Evolutionary conservation across 1,140 invertebrate species (phyloP).

Genomic region (Alviniconcha marisindica): DNA sequence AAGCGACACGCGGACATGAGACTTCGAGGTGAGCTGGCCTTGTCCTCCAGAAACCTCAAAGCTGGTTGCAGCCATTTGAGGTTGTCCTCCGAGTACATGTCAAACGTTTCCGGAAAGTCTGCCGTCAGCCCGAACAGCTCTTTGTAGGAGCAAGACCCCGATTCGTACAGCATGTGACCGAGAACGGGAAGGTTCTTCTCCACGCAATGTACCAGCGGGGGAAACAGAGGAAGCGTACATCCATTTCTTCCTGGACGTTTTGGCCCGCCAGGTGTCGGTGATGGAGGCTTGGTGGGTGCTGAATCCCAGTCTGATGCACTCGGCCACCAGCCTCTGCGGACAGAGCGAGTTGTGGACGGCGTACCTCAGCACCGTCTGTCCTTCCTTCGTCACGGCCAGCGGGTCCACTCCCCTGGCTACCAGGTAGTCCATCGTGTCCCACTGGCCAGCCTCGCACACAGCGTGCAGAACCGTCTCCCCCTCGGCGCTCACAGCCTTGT

Average conservation of each 20-base stretch:
- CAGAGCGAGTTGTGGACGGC: not conserved
- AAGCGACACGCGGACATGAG: slow-evolving; percentile 3
- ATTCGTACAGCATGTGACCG: not conserved
- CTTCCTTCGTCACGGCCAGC: not conserved
- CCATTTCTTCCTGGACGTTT: not conserved
- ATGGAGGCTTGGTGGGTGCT: not conserved
- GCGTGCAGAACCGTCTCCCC: not conserved
- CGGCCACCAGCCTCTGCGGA: not conserved
- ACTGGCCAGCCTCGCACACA: not conserved
- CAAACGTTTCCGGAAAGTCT: not conserved
- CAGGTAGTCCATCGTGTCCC: not conserved
- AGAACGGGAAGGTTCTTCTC: not conserved
- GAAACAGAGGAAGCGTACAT: not conserved
- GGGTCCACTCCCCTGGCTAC: not conserved
- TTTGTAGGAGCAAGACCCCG: not conserved
- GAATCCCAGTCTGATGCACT: slow-evolving; percentile 9
- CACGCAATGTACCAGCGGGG: not conserved
- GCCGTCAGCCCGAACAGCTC: not conserved
- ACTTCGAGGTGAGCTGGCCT: not conserved
- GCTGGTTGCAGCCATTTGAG: not conserved
- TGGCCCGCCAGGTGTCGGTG: not conserved
- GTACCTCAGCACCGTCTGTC: not conserved
- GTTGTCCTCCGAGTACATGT: not conserved
- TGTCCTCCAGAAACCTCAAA: not conserved
- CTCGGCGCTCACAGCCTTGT: not conserved